Base-by-base conservation (phyloP, 2,888 invertebrate species). In the Urechis unicinctus region DNA sequence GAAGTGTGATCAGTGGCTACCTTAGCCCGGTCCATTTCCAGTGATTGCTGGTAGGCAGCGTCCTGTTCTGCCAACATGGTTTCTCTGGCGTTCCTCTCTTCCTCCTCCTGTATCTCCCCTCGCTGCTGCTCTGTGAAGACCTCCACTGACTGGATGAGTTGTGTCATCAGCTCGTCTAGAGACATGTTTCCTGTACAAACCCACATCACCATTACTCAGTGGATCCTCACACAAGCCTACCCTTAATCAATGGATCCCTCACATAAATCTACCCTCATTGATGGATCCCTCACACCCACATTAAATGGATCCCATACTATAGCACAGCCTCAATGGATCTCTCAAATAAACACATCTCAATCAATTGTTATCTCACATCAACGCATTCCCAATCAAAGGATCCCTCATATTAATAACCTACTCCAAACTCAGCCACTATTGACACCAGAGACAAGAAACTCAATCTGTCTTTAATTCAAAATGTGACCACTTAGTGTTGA, bases 11-110 rank as follows among this genome's bases (percentile, higher is more conserved):
- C 58, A 57, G n/a, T n/a, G n/a, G n/a, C n/a, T 53, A 75, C 77
- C 71, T 79, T 79, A 52, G 71, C 74, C 59, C 73, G 85, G 78
- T 91, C 91, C 0, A 86, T 88, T 72, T 88, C 88, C 53, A 96
- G 82, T 66, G 94, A 94, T 73, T 85, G 86, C 76, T 91, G 86
- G 79, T 92, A 96, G 0, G 95, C 95, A 77, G 86, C 86, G 81
- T 96, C 94, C 81, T 96, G 95, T 78, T 95, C 94, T 68, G 86
- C 83, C 79, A 93, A 92, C 53, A 96, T 91, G 67, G 84, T 82
- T 78, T 94, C 93, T 54, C 95, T 81, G 9, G 89, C 91, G 62
- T 89, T 88, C 55, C 95, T 81, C 77, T 94, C 93, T 58, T 89
- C 84, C 75, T 95, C 95, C 68, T 91, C 85, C 43, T 84, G 82